Evolutionary conservation across 2,113 vertebrate genomes (phyloP).

Genomic region (Pomatostomus ruficeps): DNA sequence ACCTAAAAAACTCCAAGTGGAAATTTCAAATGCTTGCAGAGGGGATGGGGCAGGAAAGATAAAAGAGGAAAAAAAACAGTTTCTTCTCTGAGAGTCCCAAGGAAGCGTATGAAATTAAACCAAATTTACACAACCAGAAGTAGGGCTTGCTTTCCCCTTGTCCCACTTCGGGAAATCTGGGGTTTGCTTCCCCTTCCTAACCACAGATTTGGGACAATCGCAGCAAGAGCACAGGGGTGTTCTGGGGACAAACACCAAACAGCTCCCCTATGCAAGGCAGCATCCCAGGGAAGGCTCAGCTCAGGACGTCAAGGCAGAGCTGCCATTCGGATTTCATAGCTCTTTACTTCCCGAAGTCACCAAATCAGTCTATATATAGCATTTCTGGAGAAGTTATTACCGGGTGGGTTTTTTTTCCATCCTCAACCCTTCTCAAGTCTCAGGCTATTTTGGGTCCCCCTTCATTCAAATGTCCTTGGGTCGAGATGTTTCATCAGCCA

Average conservation of each 20-base stretch:
- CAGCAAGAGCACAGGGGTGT: background rate
- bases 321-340: background rate
- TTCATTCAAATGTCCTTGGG: background rate
- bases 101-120: background rate
- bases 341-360: background rate
- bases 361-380: constrained; percentile 1
- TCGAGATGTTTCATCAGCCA: background rate
- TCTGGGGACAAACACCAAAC: background rate
- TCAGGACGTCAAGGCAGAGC: background rate
- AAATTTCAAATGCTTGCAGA: background rate
- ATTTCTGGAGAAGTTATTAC: constrained; percentile 36
- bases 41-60: background rate
- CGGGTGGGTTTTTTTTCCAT: background rate
- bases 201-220: background rate
- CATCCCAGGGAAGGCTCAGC: background rate
- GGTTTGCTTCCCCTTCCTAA: background rate
- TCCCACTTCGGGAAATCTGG: background rate
- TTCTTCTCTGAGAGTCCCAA: background rate
- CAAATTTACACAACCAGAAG: background rate
- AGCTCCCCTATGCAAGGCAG: background rate
- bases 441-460: constrained; percentile 25
- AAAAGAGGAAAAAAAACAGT: background rate
- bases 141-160: background rate
- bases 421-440: constrained; percentile 7
- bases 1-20: background rate